Conservation (phyloP, 1,140 invertebrate species). For the Hormaphis cornu region DNA sequence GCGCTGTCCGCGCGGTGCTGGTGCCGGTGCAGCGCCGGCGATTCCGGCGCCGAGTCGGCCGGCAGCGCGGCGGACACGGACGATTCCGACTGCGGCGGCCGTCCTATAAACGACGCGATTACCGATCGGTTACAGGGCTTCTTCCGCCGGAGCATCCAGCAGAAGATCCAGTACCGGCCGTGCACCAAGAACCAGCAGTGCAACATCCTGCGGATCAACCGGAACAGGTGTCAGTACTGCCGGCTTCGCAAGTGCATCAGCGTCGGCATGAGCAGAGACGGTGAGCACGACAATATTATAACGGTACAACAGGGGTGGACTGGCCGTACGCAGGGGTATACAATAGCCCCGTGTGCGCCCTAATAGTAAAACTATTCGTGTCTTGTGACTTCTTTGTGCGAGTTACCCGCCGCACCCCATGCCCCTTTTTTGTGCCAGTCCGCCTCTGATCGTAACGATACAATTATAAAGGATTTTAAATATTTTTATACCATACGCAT, state of each 20-base stretch:
- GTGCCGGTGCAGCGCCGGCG: constrained; percentile 38
- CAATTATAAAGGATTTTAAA: no score
- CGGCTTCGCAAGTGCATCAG: constrained; percentile 95
- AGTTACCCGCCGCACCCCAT: no score
- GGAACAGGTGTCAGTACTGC: constrained; percentile 95
- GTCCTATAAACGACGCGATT: constrained; percentile 37
- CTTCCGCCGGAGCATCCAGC: constrained; percentile 83
- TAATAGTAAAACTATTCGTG: background rate
- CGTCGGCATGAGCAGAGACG: constrained; percentile 96
- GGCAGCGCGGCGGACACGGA: constrained; percentile 36
- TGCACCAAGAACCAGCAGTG: constrained; percentile 97
- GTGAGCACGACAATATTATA: constrained; percentile 49
- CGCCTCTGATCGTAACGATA: no score
- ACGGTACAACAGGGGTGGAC: no score
- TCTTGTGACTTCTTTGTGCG: no score
- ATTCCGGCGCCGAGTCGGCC: constrained; percentile 35
- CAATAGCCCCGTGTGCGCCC: background rate
- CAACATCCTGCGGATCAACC: constrained; percentile 89
- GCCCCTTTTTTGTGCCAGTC: no score
- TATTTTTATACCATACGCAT: no score
- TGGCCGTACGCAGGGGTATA: no score
- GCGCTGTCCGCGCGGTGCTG: constrained; percentile 7
- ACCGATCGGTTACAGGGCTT: constrained; percentile 59
- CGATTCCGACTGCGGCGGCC: constrained; percentile 45
- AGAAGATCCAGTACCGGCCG: constrained; percentile 95